Conservation (phyloP, 1,140 invertebrate species). For the Drosophila jambulina region DNA sequence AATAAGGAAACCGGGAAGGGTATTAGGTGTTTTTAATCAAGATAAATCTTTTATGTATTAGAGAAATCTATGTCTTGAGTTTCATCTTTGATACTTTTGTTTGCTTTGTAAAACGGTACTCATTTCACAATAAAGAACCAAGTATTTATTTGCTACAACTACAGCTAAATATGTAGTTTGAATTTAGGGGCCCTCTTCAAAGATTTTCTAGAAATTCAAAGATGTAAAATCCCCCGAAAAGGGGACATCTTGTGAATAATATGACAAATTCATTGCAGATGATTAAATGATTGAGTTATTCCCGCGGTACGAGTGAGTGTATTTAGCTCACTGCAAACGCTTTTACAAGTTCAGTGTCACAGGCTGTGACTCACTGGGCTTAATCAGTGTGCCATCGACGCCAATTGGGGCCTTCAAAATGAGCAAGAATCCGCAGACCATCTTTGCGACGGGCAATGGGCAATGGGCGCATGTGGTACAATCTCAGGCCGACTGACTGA, state of each 20-base stretch:
- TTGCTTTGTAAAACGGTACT: too few species aligned
- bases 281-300: background rate
- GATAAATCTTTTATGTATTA: background rate
- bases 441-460: constrained; percentile 8
- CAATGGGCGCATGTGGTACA: constrained; percentile 17
- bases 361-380: constrained; percentile 5
- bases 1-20: background rate
- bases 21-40: background rate
- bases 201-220: too few species aligned
- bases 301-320: background rate
- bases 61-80: too few species aligned
- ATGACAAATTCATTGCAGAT: background rate
- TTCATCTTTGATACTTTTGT: too few species aligned
- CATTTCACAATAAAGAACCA: too few species aligned
- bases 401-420: constrained; percentile 12
- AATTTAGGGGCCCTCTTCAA: background rate
- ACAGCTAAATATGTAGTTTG: too few species aligned
- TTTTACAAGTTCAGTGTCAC: constrained; percentile 14
- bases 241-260: background rate
- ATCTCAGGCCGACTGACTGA: constrained; percentile 27
- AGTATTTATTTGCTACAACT: too few species aligned
- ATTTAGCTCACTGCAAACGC: background rate
- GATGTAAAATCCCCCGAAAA: background rate
- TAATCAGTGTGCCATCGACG: background rate
- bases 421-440: background rate